Evolutionary conservation across 2,888 invertebrate genomes (phyloP), one percentile per base, ranked within the genome.

Genomic region (Elegia similella): DNA sequence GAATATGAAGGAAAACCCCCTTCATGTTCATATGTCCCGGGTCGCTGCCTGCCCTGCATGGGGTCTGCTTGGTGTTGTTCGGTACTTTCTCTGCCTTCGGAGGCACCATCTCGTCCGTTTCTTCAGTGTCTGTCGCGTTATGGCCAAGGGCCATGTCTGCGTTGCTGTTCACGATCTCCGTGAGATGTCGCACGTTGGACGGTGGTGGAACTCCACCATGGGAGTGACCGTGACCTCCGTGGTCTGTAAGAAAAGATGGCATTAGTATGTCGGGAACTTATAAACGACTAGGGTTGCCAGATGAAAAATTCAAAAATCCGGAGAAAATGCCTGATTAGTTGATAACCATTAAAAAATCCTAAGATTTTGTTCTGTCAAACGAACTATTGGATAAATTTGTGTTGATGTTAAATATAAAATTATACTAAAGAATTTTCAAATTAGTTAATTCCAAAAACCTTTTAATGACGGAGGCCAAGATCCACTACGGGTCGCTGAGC

Each of bases 1-100:
- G 87, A 5, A 99, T 96, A 82, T 99, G 99, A 56, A 99, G 92
- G 84, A 99, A 99, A n/a, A 99, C 99, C n/a, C 99, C 99, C 56
- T 97, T 95, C 98, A 99, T 99, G 81, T 99, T 99, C 96, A 99
- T 95, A 80, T 98, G 97, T 2, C 95, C 95, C 0, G 96, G 93
- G 76, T 95, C 93, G 13, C 69, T 70, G 0, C 84, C 58, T 1
- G 76, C 62, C 48, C 72, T 69, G 57, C 76, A 74, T 0, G 84
- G 78, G 1, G 50, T 30, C 91, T 91, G 70, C 60, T 88, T 84
- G 52, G 83, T 84, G 62, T 75, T 80, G 61, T 80, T 82, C 6
- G 84, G 75, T 23, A 72, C 56, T 61, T 84, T 83, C 54, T 70
- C 75, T 0, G 74, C 64, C 55, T 81, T 84, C 0, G 86, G 84